Evolutionary conservation across 2,888 invertebrate species (phyloP).

Genomic region (Lomographa bimaculata): DNA sequence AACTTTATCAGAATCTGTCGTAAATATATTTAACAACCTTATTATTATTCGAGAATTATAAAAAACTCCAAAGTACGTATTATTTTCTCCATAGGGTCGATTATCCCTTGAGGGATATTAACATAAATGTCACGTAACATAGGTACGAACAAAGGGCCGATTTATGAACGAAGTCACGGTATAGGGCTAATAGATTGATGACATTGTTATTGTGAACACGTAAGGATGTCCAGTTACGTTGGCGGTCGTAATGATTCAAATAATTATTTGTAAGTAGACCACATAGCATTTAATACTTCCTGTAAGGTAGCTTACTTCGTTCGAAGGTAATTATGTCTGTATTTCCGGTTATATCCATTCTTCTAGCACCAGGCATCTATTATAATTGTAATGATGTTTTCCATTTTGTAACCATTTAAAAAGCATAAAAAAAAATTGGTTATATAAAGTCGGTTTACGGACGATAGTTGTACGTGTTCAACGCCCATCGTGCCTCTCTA

Average conservation of each 20-base stretch:
- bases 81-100: slow-evolving; percentile 1
- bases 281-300: too few relatives aligned
- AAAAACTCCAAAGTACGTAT: neutral
- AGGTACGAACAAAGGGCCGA: slow-evolving; percentile 24
- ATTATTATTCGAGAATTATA: neutral
- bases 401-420: too few relatives aligned
- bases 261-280: too few relatives aligned
- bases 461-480: too few relatives aligned
- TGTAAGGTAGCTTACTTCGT: too few relatives aligned
- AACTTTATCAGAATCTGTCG: slow-evolving; percentile 2
- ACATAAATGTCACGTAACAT: slow-evolving; percentile 15
- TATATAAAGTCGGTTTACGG: too few relatives aligned
- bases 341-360: too few relatives aligned
- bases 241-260: neutral
- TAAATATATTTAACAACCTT: slow-evolving; percentile 2
- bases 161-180: slow-evolving; percentile 15
- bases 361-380: too few relatives aligned
- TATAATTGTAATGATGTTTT: too few relatives aligned
- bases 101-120: slow-evolving; percentile 1
- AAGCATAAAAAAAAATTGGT: too few relatives aligned
- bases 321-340: too few relatives aligned
- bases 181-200: slow-evolving; percentile 12
- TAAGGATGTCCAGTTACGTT: slow-evolving; percentile 1
- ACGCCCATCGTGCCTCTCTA: too few relatives aligned
- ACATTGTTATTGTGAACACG: slow-evolving; percentile 17